Base-by-base conservation (phyloP, 2,113 vertebrate genomes). In the Actinemys pallida region DNA sequence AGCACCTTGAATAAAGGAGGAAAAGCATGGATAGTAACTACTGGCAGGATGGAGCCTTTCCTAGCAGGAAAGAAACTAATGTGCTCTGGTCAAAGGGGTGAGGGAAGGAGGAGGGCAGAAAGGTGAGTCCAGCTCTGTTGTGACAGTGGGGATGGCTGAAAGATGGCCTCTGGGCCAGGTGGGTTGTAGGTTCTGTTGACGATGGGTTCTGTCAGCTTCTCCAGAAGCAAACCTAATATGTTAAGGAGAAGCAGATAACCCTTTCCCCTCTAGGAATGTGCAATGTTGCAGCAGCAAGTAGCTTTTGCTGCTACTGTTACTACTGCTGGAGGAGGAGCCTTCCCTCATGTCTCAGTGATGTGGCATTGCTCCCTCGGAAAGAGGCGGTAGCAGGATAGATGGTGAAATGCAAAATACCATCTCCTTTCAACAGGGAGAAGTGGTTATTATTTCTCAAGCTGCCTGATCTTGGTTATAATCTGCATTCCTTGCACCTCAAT, bases 381-480 rank as follows among this genome's bases (percentile, higher is more conserved):
- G 27, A 59, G 10, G 57, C 2, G 11, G 25, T 59, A 12, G 57
- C 57, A 29, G 5, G 57, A 59, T 59, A 59, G 27, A 25, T 59
- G 57, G 11, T 59, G 57, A 59, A 59, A 13, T 59, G 57, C 27
- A 56, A 56, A 24, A 59, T 59, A 12, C 25, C 56, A 29, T 59
- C 57, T 29, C 25, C 57, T 59, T 59, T 59, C 57, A 59, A 29
- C 10, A 14, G 27, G 57, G 27, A 12, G 57, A 29, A 59, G 57
- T 59, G 27, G 25, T 59, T 29, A 13, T 59, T 29, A 11, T 59
- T 29, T 59, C 11, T 59, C 57, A 25, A 29, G 11, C 11, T 59
- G 25, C 57, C 57, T 59, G 29, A n/a, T 39, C 31, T 0, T 0
- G 31, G 19, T 90, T 12, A 8, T 1, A 7, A 8, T 4, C 0